phyloP scores from a whole-genome alignment of 2,888 invertebrate species.

The Cremastinae sp. region DNA sequence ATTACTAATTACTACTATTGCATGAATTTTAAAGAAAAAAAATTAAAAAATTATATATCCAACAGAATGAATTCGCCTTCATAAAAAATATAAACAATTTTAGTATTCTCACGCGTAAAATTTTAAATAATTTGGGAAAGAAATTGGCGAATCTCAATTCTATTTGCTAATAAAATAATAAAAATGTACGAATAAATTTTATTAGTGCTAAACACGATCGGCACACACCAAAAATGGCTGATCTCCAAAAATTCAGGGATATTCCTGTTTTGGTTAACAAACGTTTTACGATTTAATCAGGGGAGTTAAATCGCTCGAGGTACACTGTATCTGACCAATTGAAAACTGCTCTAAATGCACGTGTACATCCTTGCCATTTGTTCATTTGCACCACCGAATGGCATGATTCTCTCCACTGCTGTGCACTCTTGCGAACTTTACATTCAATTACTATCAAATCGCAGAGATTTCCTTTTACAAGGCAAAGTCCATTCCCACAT shows the following conservation, averaged over 20 bases:
- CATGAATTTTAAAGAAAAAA: too few relatives aligned
- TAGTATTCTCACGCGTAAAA: too few relatives aligned
- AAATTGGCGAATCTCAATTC: too few relatives aligned
- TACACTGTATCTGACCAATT: constrained; percentile 22
- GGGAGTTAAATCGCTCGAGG: constrained; percentile 27
- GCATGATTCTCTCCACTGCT: constrained; percentile 34
- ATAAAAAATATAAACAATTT: too few relatives aligned
- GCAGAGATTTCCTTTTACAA: background rate
- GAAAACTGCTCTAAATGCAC: constrained; percentile 9
- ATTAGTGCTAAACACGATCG: too few relatives aligned
- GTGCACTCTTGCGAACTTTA: background rate
- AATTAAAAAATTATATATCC: too few relatives aligned
- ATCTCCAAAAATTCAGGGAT: constrained; percentile 5
- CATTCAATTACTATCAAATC: constrained; percentile 13
- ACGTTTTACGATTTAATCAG: constrained; percentile 27
- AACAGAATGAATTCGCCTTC: too few relatives aligned
- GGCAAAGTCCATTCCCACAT: background rate
- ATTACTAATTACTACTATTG: too few relatives aligned
- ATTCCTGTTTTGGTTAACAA: constrained; percentile 9
- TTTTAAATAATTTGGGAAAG: too few relatives aligned
- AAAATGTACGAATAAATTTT: too few relatives aligned
- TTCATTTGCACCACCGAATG: constrained; percentile 36
- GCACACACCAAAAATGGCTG: constrained; percentile 17
- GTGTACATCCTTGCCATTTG: constrained; percentile 24
- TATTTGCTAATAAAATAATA: too few relatives aligned